Evolutionary conservation across 2,888 invertebrate species (phyloP), one percentile per base, ranked within the genome.

Genomic region (Brachyptera putata): DNA sequence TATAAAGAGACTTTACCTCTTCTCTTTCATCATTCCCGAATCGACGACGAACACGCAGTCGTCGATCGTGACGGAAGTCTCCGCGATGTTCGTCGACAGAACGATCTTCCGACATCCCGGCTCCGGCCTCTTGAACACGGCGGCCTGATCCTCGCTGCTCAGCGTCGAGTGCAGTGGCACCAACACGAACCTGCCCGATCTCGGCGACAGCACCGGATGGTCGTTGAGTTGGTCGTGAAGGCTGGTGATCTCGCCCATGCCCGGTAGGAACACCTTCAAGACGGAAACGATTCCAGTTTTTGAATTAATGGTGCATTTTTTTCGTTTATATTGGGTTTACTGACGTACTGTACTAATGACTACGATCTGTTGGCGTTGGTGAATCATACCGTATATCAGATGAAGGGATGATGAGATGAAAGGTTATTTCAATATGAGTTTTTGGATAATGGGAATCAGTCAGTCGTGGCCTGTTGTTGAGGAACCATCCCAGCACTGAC

Each of bases 11-110:
- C n/a, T n/a, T 63, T 66, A 80, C 80, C 81, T 79, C 70, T 91
- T 94, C 74, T 95, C 93, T 75, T 94, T 95, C 86, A 95, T 95
- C 74, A 90, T 83, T 0, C 96, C 96, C 57, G 86, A 86, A 73
- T 97, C 95, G 43, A 97, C 82, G 1, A 97, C 96, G 72, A 89
- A 96, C 0, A 95, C 92, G 67, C 96, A 95, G 76, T 97, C 95
- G 70, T 95, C 92, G 63, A 97, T 95, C 4, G 97, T 97, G 5
- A 97, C 85, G 0, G 95, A 95, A 0, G 95, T 96, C 77, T 97
- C 96, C 0, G 96, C 95, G 63, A 97, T 90, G 71, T 97, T 96
- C 0, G 96, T 97, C 9, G 82, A 77, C 0, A 96, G 76, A 0
- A 94, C 88, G 61, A 96, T 91, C 80, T 96, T 96, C 34, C 95